A percentile compares a stretch with the other conserved stretches of the same genome.
Conservation (phyloP, 2,888 invertebrate genomes). For the Lasius platythorax region DNA sequence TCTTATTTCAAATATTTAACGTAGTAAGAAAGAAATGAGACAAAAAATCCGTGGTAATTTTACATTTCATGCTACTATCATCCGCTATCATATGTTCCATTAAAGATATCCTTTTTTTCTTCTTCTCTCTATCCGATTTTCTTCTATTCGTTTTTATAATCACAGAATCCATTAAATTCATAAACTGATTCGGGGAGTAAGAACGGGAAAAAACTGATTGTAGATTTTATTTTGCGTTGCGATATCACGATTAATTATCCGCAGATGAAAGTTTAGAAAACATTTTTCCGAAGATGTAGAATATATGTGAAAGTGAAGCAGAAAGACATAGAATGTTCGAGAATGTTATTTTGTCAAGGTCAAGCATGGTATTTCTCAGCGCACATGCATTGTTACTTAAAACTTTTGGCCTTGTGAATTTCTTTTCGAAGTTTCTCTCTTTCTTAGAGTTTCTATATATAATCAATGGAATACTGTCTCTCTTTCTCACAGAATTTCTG, state of each 20-base stretch:
- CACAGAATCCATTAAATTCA: neutral
- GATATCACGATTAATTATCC: neutral
- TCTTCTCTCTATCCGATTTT: neutral
- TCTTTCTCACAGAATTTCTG: neutral
- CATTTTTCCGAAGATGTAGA: neutral
- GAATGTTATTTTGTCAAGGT: too few relatives aligned
- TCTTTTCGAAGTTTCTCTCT: neutral
- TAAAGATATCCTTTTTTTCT: slow-evolving; percentile 2
- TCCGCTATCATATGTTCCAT: neutral
- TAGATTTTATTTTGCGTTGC: neutral
- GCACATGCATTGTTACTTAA: too few relatives aligned
- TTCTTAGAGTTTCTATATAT: too few relatives aligned
- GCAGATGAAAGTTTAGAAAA: neutral
- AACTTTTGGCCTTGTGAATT: neutral
- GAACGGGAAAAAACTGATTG: neutral
- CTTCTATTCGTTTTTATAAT: neutral
- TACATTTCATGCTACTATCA: neutral
- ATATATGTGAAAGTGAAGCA: too few relatives aligned
- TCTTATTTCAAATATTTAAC: neutral
- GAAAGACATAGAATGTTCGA: too few relatives aligned
- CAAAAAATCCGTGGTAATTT: neutral
- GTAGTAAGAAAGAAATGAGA: neutral
- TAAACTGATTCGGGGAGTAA: neutral
- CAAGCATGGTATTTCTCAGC: too few relatives aligned
- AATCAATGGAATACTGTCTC: too few relatives aligned